A percentile compares a stretch with the other conserved stretches of the same genome.
phyloP scores from a whole-genome alignment of 2,113 vertebrate species.

The Peucedramus taeniatus region DNA sequence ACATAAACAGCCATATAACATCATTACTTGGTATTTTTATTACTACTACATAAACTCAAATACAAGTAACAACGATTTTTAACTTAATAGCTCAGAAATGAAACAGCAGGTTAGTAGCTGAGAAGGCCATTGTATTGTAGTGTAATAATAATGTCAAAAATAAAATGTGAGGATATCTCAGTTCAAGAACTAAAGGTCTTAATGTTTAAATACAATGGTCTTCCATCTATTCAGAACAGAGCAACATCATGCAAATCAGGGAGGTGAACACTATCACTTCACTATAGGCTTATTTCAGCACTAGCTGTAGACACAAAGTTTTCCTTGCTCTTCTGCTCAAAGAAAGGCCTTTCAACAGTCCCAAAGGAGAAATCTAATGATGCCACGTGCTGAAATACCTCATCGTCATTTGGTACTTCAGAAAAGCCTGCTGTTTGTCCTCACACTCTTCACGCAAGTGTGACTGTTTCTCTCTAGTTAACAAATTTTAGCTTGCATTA shows the following conservation, averaged over 20 bases:
- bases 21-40: not conserved
- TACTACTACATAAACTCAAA: not conserved
- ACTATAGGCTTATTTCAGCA: constrained; percentile 66
- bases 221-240: not conserved
- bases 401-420: not conserved
- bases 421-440: constrained; percentile 17
- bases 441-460: not conserved
- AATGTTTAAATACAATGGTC: not conserved
- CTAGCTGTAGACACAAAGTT: constrained; percentile 28
- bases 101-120: not conserved
- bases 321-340: constrained; percentile 59
- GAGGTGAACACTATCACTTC: constrained; percentile 31
- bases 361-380: constrained; percentile 61
- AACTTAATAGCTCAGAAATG: not conserved
- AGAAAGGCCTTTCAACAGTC: constrained; percentile 56
- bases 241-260: constrained; percentile 17
- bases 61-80: not conserved
- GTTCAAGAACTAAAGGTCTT: not conserved
- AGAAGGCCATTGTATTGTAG: not conserved
- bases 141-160: not conserved
- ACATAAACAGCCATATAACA: not conserved
- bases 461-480: constrained; percentile 25
- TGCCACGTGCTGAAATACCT: constrained; percentile 6
- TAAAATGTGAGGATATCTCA: not conserved
- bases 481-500: constrained; percentile 44